Base-by-base conservation (phyloP, 2,888 invertebrate species). In the Ophion slaviceki region DNA sequence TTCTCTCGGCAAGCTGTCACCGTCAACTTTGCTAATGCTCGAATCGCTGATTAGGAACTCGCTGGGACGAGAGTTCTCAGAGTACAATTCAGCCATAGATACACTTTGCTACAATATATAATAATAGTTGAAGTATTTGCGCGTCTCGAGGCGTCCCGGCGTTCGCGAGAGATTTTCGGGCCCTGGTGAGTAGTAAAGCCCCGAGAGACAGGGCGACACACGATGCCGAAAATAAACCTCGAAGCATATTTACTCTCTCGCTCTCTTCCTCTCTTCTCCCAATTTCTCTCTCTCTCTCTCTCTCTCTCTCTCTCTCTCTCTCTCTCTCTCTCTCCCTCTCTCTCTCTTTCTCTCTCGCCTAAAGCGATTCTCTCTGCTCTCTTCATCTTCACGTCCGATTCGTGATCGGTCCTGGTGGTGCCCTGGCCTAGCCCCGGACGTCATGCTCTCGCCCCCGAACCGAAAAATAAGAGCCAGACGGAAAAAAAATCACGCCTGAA, bases 141-240 rank as follows among this genome's bases (percentile, higher is more conserved):
- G n/a, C 40, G n/a, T 36, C 36, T 82, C 76, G 76, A 74, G 77
- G 68, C 80, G 74, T 72, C 86, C 70, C 77, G 82, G 68, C 76
- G 77, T 77, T 28, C 72, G 68, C 82, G 77, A 81, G 68, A 76
- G 77, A 77, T 75, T 77, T 72, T 57, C 62, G 70, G 36, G 61
- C 20, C 70, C 72, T 66, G 75, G 76, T 80, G 77, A 72, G 81
- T 68, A 75, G 82, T 86, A 86, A 87, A 88, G 82, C 87, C 67
- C 82, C 85, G 82, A 87, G 84, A 88, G 87, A 88, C 90, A 87
- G 88, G 86, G 89, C 90, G 86, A 89, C 89, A 88, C 88, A 87
- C 90, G 90, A 87, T 70, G 91, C 91, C 89, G 90, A 92, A 88
- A 93, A 93, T 93, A 93, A 93, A 92, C 92, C 90, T 89, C 89